Evolutionary conservation across 1,140 invertebrate species (phyloP).

Genomic region (Bombus balteatus): DNA sequence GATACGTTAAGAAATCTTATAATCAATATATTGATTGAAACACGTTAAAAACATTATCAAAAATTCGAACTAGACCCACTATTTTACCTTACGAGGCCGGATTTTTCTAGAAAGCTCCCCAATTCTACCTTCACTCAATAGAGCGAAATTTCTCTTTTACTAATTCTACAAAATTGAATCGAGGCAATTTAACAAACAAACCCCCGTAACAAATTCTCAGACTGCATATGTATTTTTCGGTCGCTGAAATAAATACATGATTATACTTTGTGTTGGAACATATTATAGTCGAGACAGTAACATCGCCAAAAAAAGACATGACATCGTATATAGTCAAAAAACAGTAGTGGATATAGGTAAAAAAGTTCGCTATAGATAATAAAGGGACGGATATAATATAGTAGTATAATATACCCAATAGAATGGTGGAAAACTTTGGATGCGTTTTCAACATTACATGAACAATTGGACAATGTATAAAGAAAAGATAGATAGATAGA

Average conservation of each 20-base stretch:
- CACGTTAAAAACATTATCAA: not conserved
- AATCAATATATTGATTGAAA: not conserved
- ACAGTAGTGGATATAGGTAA: not conserved
- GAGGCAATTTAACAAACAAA: conserved; percentile 19
- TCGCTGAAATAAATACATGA: conserved; percentile 66
- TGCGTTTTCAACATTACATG: conserved; percentile 55
- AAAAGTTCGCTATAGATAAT: conserved; percentile 19
- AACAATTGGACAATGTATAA: conserved; percentile 57
- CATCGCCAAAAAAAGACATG: conserved; percentile 45
- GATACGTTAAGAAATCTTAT: not conserved
- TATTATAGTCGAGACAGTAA: conserved; percentile 24
- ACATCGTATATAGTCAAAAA: conserved; percentile 31
- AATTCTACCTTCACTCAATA: not conserved
- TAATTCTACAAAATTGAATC: conserved; percentile 28
- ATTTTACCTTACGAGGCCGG: not conserved
- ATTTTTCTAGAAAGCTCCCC: not conserved
- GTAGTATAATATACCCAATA: conserved; percentile 31
- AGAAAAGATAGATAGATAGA: conserved; percentile 38
- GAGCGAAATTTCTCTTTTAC: not conserved
- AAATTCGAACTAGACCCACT: not conserved
- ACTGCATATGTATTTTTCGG: conserved; percentile 26
- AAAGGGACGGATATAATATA: conserved; percentile 15
- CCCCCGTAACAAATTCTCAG: conserved; percentile 42
- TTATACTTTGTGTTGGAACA: conserved; percentile 44
- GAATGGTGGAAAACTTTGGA: not conserved